Evolutionary conservation across 2,113 vertebrate species (phyloP), one percentile per base, ranked within the genome.

Genomic region (Cervus canadensis): DNA sequence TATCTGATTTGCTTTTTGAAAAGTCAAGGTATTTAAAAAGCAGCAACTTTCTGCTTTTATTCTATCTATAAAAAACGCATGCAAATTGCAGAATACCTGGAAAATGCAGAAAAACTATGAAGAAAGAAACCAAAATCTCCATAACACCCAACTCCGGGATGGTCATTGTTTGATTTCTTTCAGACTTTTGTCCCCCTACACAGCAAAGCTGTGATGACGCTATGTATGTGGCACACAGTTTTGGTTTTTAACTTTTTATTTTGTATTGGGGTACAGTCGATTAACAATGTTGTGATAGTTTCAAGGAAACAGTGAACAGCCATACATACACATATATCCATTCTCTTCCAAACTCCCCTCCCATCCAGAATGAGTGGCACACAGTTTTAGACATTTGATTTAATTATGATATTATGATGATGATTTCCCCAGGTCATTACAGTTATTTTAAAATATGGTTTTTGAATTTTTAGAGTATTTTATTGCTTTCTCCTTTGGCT

Each of bases 101-200:
- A 92, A 88, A 91, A 97, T 9, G 92, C 17, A 95, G 40, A 79
- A 88, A 90, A 95, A 95, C 43, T 43, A 30, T 62, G 26, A 89
- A 89, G 64, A 95, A 56, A 7, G 48, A 91, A 83, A 45, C 13
- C 83, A 87, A 96, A 95, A 79, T 57, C 2, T 21, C 33, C 67
- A 6, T 67, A 43, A 97, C 64, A 10, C 6, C 7, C 7, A 92
- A 84, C 21, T 54, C 54, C 83, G 28, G 28, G 25, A 64, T 15
- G 64, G 23, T 33, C 81, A 48, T 82, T 94, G 48, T 43, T 85
- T 88, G 40, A 5, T 54, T 94, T 23, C 4, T 88, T 89, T 94
- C 14, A 45, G 8, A 0, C 6, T 4, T 87, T 16, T 48, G 25
- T 11, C 3, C 45, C 30, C 21, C 36, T 30, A 6, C 26, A 23